Percentiles rank a stretch among this genome's conserved stretches.
Evolutionary conservation across 1,140 invertebrate genomes (phyloP).

Genomic region (Psix sp.): DNA sequence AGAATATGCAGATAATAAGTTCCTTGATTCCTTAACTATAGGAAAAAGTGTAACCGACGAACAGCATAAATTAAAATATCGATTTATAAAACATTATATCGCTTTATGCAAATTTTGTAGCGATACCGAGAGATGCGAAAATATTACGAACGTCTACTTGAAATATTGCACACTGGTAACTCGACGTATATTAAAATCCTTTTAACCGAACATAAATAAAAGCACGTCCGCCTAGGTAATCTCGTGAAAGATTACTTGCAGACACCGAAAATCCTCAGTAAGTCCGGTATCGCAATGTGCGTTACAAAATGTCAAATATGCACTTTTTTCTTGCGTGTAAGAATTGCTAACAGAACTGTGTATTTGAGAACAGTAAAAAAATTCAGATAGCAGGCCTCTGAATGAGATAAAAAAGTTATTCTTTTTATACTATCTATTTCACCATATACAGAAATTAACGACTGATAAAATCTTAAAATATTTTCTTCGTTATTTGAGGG

Average conservation of each 20-base stretch:
- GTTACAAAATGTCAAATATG: constrained; percentile 42
- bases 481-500: too few species aligned
- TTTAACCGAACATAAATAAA: constrained; percentile 59
- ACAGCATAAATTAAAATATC: too few species aligned
- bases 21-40: too few species aligned
- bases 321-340: constrained; percentile 20
- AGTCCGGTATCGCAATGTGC: constrained; percentile 38
- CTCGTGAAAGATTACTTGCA: constrained; percentile 52
- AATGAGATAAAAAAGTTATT: too few species aligned
- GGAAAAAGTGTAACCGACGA: too few species aligned
- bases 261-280: constrained; percentile 43
- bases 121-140: constrained; percentile 38
- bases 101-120: constrained; percentile 36
- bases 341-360: constrained; percentile 7
- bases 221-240: constrained; percentile 42
- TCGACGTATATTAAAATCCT: constrained; percentile 59
- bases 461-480: too few species aligned
- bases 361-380: background rate
- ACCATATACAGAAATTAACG: too few species aligned
- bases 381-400: too few species aligned
- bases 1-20: too few species aligned
- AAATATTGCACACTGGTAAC: constrained; percentile 48
- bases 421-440: too few species aligned
- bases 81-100: constrained; percentile 26
- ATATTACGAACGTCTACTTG: constrained; percentile 47